Evolutionary conservation across 2,797 vertebrate genomes (phyloP).

Genomic region (Enteromius anoplus): DNA sequence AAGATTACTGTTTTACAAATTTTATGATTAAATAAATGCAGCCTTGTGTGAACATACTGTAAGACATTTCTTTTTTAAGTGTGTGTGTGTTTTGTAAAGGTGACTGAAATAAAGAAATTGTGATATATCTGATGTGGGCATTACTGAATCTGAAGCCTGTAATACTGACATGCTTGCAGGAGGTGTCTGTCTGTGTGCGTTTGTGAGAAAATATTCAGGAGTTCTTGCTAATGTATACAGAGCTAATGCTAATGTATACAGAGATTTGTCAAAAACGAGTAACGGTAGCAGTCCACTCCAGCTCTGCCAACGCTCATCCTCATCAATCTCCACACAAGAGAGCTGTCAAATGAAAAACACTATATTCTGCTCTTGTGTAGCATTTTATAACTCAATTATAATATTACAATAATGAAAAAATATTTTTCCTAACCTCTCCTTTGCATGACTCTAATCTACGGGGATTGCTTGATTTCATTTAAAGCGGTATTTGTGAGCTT

Average conservation of each 20-base stretch:
- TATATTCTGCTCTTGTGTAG: not conserved
- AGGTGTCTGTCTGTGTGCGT: slow-evolving; percentile 47
- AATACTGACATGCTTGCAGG: slow-evolving; percentile 52
- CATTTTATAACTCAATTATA: not conserved
- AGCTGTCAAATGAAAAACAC: not conserved
- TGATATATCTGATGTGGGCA: slow-evolving; percentile 27
- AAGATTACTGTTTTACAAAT: not conserved
- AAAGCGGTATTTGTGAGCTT: too few relatives aligned
- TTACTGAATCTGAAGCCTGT: slow-evolving; percentile 49
- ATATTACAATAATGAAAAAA: not conserved
- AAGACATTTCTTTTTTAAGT: not conserved
- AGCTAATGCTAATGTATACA: slow-evolving; percentile 60
- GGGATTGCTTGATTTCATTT: too few relatives aligned
- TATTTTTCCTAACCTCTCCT: too few relatives aligned
- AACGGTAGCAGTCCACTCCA: slow-evolving; percentile 51
- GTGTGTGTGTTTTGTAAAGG: not conserved
- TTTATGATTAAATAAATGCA: not conserved
- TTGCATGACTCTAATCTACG: too few relatives aligned
- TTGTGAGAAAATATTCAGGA: slow-evolving; percentile 50
- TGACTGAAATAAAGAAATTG: slow-evolving; percentile 29
- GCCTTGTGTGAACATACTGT: not conserved
- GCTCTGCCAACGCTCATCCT: slow-evolving; percentile 48
- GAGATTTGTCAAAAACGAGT: slow-evolving; percentile 61
- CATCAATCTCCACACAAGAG: slow-evolving; percentile 38
- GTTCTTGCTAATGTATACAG: slow-evolving; percentile 60